Base-by-base conservation (phyloP, 1,140 invertebrate species). In the Cotesia glomerata region DNA sequence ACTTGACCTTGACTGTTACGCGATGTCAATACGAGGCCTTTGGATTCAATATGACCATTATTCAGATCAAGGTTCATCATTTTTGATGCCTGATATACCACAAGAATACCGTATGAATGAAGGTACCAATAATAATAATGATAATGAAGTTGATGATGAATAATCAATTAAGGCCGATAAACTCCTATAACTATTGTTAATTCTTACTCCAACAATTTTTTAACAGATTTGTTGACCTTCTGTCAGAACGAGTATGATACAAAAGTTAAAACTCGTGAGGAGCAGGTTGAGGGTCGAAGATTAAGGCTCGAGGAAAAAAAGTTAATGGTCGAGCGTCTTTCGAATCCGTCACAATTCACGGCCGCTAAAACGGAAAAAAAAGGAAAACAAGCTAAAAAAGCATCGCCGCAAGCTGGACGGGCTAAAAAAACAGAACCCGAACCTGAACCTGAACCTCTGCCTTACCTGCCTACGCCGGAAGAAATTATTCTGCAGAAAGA, bases 41-140 rank as follows among this genome's bases (percentile, higher is more conserved):
- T 91, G 91, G 87, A 70, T 90, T 4, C 88, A 87, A 68, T 91
- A 91, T 74, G 91, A 92, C 74, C 90, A 91, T 80, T 88, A 85
- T 59, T 88, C 87, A 1, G 85, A 88, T 59, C 77, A 76, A 5
- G 73, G 77, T 26, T 61, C 13, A 2, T 87, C 85, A n/a, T 90
- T 84, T 74, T 13, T 71, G 4, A 79, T 81, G 4, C 85, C 82
- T 0, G 54, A 79, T 4, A 26, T 85, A 11, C 78, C 82, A 0
- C 69, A 79, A 0, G 72, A 82, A 68, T 80, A 79, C 71, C 52
- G 75, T 63, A 76, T 74, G 39, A 74, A 76, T 9, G 78, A 75
- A 58, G 83, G 83, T 86, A 76, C 8, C 11, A 45, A 45, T 45
- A 45, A 9, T 45, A 45, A 39, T 39, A 4, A 39, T 39, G 5